phyloP scores from a whole-genome alignment of 2,888 invertebrate genomes.

The Eupithecia pulchellata region DNA sequence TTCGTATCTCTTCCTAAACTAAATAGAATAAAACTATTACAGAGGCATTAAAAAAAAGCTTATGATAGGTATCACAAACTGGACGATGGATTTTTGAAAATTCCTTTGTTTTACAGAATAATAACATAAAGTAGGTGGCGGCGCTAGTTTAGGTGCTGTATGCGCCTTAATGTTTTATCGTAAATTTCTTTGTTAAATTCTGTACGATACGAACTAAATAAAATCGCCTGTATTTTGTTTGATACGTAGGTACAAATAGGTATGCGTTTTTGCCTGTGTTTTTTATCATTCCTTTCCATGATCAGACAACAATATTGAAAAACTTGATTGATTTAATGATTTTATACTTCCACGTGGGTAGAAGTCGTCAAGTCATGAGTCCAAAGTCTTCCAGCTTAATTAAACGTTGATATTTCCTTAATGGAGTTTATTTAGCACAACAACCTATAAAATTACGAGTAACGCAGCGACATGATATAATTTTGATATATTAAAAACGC shows the following conservation, averaged over 20 bases:
- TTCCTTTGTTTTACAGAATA: too few relatives aligned
- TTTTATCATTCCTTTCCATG: not conserved
- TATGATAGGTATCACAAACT: too few relatives aligned
- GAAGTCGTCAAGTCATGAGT: not conserved
- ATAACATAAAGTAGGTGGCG: too few relatives aligned
- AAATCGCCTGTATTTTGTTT: too few relatives aligned
- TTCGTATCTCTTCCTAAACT: too few relatives aligned
- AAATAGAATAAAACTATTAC: too few relatives aligned
- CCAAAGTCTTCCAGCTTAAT: conserved; percentile 8
- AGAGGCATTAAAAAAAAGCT: too few relatives aligned
- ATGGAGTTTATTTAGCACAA: not conserved
- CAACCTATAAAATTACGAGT: not conserved
- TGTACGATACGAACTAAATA: too few relatives aligned
- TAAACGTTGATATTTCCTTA: conserved; percentile 9
- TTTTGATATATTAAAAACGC: not conserved
- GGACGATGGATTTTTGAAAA: too few relatives aligned
- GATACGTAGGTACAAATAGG: not conserved
- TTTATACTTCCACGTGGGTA: not conserved
- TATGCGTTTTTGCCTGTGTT: not conserved
- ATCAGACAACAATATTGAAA: not conserved
- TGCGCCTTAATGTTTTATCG: too few relatives aligned
- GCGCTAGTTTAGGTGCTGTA: too few relatives aligned
- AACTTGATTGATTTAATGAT: not conserved
- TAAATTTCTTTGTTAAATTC: too few relatives aligned
- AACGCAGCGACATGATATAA: not conserved